phyloP scores from a whole-genome alignment of 2,797 vertebrate species.

The Melanotaenia boesemani region DNA sequence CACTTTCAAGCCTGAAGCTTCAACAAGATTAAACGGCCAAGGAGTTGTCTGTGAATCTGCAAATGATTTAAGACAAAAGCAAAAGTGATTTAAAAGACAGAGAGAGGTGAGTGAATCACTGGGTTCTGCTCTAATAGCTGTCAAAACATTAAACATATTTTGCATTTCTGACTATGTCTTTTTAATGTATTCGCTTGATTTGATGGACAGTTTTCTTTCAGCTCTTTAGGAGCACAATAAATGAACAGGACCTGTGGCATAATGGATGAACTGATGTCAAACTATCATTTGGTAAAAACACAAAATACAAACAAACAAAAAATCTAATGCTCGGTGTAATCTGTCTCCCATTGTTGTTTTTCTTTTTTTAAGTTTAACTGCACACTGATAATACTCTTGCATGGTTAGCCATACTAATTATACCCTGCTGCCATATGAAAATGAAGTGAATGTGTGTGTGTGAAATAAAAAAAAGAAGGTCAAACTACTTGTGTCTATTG shows the following conservation, averaged over 20 bases:
- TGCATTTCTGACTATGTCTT: slow-evolving; percentile 45
- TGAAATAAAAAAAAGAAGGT: slow-evolving; percentile 69
- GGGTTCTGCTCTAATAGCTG: slow-evolving; percentile 20
- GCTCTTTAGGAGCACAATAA: slow-evolving; percentile 18
- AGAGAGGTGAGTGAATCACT: slow-evolving; percentile 7
- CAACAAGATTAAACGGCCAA: slow-evolving; percentile 70
- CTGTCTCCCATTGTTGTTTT: slow-evolving; percentile 51
- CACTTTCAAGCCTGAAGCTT: slow-evolving; percentile 73
- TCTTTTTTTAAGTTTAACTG: slow-evolving; percentile 48
- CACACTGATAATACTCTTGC: slow-evolving; percentile 58
- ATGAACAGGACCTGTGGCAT: slow-evolving; percentile 41
- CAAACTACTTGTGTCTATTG: slow-evolving; percentile 54
- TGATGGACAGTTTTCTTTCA: slow-evolving; percentile 55
- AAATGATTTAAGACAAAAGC: slow-evolving; percentile 67
- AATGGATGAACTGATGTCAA: slow-evolving; percentile 70
- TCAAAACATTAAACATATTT: slow-evolving; percentile 42
- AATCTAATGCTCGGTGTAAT: slow-evolving; percentile 51
- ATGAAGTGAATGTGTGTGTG: slow-evolving; percentile 55
- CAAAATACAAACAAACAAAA: slow-evolving; percentile 11
- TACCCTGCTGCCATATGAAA: slow-evolving; percentile 58
- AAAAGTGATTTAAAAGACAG: slow-evolving; percentile 34
- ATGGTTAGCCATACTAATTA: slow-evolving; percentile 65
- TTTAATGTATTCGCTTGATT: slow-evolving; percentile 50
- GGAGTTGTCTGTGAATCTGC: slow-evolving; percentile 66
- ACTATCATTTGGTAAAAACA: slow-evolving; percentile 40